Evolutionary conservation across 2,113 vertebrate genomes (phyloP), one percentile per base, ranked within the genome.

Genomic region (Brienomyrus longianalis): DNA sequence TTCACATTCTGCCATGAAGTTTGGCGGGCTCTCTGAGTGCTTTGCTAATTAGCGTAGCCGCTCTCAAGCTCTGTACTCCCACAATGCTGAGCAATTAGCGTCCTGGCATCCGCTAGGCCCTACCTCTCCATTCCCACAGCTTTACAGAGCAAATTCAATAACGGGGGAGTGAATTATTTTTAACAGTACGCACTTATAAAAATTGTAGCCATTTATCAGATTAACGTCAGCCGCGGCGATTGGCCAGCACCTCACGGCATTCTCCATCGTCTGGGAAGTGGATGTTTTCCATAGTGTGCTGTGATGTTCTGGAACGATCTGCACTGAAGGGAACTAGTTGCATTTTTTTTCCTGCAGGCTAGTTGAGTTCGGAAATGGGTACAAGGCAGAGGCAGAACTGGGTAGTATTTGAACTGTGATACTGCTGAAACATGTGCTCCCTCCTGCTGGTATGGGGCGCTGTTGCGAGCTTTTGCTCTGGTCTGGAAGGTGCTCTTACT

Each of bases 181-280:
- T 90, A 83, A 94, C 91, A 92, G 93, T 91, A 92, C 92, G 94
- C 94, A 96, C 95, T 97, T 96, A 96, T 74, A 95, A 93, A 97
- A 97, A 97, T 97, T 96, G 95, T 96, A 97, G 93, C 93, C 93
- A 97, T 97, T 96, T 93, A 96, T 97, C 95, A 96, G 92, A 95
- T 95, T 95, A 95, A 95, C 95, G 94, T 95, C 94, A 94, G 93
- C 91, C 94, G 91, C 93, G 94, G 94, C 93, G 88, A 93, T 89
- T 1, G 90, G 95, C 95, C 95, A 93, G 94, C 91, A 90, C 91
- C 92, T 94, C 95, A 93, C 5, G 15, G 43, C 43, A 15, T 92
- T 90, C 80, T 90, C 95, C 92, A 93, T 91, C 92, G 92, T 91
- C 43, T 84, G 90, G 62, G 88, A 83, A 83, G 54, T 23, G 80